Base-by-base conservation (phyloP, 2,113 vertebrate species). In the Sylvia atricapilla region DNA sequence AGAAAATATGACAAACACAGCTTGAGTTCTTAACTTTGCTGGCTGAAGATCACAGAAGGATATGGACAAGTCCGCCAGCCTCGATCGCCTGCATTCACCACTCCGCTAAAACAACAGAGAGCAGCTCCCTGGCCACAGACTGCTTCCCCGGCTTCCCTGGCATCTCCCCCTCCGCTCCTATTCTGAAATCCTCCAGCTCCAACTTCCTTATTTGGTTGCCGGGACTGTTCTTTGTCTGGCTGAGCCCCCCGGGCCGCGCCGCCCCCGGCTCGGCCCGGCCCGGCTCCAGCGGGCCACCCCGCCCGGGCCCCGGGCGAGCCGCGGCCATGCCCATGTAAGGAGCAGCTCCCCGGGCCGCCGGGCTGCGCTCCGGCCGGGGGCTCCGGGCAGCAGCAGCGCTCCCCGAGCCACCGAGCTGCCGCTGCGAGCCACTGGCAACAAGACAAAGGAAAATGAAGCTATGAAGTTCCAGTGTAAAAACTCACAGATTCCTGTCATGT, bases 161-260 rank as follows among this genome's bases (percentile, higher is more conserved):
- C 87, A 52, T 58, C 94, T 82, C 88, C 84, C 90, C 95, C 50
- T 64, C 25, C 35, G 87, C 98, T 98, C 91, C 63, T 98, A 98
- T 98, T 98, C 96, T 98, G 98, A 98, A 99, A 98, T 97, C 97
- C 98, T 98, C 95, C 89, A 39, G 96, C 95, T 91, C 97, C 95
- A 52, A 97, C 97, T 99, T 98, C 99, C 99, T 99, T 99, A 99
- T 99, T 99, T 99, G 99, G 99, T 98, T 93, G 97, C 97, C 96
- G 97, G 98, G 98, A 97, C 98, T 96, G 98, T 98, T 99, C 98
- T 98, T 97, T 97, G 97, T 98, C 97, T 98, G 95, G 92, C 97
- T 97, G 96, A 97, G 96, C 95, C 84, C 87, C 82, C 90, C 87
- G 66, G 77, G 77, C 95, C 87, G 64, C 69, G 16, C 93, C 90